Base-by-base conservation (phyloP, 1,140 invertebrate species). In the Stegodyphus mimosarum region DNA sequence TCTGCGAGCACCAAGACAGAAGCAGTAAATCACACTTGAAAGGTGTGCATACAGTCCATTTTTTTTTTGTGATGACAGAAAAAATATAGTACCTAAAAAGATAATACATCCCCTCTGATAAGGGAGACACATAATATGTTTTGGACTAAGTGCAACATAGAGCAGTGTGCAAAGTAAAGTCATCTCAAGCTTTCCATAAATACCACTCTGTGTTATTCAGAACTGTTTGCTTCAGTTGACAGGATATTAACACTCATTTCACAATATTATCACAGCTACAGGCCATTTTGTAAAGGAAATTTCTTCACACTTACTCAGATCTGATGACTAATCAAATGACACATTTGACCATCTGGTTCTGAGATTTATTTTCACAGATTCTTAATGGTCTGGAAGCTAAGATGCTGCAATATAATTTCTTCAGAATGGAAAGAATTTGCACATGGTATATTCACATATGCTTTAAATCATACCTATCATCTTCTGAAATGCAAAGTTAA, bases 1-100 rank as follows among this genome's bases (percentile, higher is more conserved):
- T 86, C 75, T 86, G 83, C 83, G 78, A 86, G 83, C 83, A 86
- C 83, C 83, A 86, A 86, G 83, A 86, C 83, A 86, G 67, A 78
- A 78, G 74, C 74, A 71, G 72, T 77, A 78, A 74, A 86, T 75
- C 74, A 69, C 81, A 75, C 81, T 55, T 84, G n/a, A 75, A 83
- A 84, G 52, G 63, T 64, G 71, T 74, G 50, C 50, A 67, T 71
- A 83, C 69, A 83, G 74, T 83, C 81, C 48, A 18, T 84, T 84
- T 51, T 64, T n/a, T 33, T 33, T 33, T 33, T 33, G 33, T 33
- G n/a, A 18, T 84, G 73, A 72, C 33, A 51, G 67, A 51, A 79
- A 60, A 63, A 48, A 73, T 49, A 72, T 72, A 72, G 78, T 81
- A 67, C 50, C 52, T 72, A 81, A 63, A 81, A 81, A 13, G 52